A percentile compares a stretch with the other conserved stretches of the same genome.
Conservation (phyloP, 2,113 vertebrate species). For the Tetrao urogallus region DNA sequence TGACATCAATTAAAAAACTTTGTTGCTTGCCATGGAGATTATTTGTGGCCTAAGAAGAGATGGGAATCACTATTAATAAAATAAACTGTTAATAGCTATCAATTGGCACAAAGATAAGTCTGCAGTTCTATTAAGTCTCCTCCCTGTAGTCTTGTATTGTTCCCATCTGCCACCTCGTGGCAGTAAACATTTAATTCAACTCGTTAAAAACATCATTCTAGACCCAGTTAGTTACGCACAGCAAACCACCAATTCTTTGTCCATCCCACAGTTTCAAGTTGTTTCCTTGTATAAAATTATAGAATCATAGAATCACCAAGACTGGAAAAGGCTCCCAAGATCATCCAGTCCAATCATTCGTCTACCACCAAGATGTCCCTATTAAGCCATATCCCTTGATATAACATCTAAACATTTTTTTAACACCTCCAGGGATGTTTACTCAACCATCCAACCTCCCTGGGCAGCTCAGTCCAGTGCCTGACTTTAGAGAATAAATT, state of each 20-base stretch:
- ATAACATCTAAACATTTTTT: too few species aligned
- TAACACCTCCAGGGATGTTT: too few species aligned
- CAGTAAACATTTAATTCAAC: background rate
- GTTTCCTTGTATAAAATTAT: background rate
- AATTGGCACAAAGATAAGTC: background rate
- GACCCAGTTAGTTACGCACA: background rate
- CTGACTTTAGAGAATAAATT: too few species aligned
- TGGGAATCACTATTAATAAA: background rate
- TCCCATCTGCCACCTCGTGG: slow-evolving; percentile 67
- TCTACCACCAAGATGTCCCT: too few species aligned
- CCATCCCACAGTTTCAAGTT: fast-evolving
- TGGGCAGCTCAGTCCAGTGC: too few species aligned
- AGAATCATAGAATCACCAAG: too few species aligned
- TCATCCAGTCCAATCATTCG: too few species aligned
- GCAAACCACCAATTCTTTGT: fast-evolving
- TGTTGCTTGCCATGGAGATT: background rate
- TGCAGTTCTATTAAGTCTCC: background rate
- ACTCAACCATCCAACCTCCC: too few species aligned
- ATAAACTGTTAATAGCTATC: background rate
- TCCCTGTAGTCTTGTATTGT: background rate
- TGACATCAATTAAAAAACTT: background rate
- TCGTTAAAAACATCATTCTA: background rate
- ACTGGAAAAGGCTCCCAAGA: too few species aligned
- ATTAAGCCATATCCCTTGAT: too few species aligned
- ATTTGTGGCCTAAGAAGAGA: background rate